Conservation (phyloP, 2,888 invertebrate species). For the Dyspetes luteomarginatus region DNA sequence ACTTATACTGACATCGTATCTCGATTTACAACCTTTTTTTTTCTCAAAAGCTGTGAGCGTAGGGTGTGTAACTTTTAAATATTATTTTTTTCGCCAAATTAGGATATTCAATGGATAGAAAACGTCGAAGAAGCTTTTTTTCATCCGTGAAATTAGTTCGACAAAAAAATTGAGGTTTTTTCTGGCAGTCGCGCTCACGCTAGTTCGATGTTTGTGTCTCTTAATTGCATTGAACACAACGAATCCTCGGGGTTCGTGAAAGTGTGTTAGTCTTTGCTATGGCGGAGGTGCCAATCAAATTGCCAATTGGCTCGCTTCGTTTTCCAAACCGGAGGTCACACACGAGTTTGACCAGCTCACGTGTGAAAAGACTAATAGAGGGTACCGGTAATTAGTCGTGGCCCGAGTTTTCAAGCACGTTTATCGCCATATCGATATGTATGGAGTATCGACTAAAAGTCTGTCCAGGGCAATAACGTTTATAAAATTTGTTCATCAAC, state of each 20-base stretch:
- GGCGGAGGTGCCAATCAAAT: slow-evolving; percentile 3
- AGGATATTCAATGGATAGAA: background rate
- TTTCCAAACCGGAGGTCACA: background rate
- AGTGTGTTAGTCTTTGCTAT: background rate
- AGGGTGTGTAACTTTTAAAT: background rate
- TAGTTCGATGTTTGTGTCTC: background rate
- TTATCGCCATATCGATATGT: background rate
- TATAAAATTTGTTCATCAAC: too few relatives aligned
- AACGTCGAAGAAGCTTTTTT: background rate
- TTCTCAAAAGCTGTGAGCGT: background rate
- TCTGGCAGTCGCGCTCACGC: background rate
- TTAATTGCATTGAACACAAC: slow-evolving; percentile 10
- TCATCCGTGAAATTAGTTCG: background rate
- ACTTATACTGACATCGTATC: too few relatives aligned
- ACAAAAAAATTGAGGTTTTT: background rate
- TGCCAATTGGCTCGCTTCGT: slow-evolving; percentile 1
- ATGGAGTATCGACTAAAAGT: background rate
- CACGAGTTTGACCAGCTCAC: background rate
- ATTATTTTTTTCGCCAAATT: background rate
- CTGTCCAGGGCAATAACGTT: too few relatives aligned
- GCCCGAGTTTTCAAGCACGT: background rate
- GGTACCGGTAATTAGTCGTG: slow-evolving; percentile 9
- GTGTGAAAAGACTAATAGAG: slow-evolving; percentile 5
- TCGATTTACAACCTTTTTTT: background rate
- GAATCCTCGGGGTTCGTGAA: background rate